These are phyloP conservation scores for Onychomys arenicola DNA, from an alignment of 2,797 vertebrate genomes.

Conservation along the genomic window DNA sequence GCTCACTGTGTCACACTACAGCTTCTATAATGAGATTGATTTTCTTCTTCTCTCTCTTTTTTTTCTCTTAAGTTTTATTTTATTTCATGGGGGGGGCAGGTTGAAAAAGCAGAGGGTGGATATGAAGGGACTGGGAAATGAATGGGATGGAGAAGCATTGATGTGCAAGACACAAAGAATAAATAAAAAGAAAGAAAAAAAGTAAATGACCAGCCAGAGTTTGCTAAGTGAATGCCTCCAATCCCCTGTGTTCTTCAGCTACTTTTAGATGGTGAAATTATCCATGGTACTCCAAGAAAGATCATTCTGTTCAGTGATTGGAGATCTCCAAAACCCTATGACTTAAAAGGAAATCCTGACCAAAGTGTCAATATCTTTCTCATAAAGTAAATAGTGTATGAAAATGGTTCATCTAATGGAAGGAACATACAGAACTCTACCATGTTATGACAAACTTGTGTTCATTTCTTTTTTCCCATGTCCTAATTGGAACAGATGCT, in stretches of 20 bases:
- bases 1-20: background rate
- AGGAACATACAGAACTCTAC: background rate
- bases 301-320: background rate
- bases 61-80: background rate
- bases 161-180: background rate
- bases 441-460: background rate
- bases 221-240: background rate
- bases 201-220: background rate
- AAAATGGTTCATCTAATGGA: background rate
- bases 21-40: background rate
- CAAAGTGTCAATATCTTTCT: background rate
- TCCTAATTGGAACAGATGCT: background rate
- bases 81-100: background rate
- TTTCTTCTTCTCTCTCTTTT: background rate
- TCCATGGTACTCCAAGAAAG: background rate
- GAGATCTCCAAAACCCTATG: background rate
- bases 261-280: background rate
- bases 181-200: background rate
- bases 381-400: background rate
- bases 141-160: background rate
- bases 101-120: background rate
- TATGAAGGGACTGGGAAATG: background rate
- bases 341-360: background rate
- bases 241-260: background rate
- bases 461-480: background rate